These are phyloP conservation scores for Amphiura filiformis DNA, from an alignment of 35 echinoderm and acorn worm genomes.

Conservation along the genomic window DNA sequence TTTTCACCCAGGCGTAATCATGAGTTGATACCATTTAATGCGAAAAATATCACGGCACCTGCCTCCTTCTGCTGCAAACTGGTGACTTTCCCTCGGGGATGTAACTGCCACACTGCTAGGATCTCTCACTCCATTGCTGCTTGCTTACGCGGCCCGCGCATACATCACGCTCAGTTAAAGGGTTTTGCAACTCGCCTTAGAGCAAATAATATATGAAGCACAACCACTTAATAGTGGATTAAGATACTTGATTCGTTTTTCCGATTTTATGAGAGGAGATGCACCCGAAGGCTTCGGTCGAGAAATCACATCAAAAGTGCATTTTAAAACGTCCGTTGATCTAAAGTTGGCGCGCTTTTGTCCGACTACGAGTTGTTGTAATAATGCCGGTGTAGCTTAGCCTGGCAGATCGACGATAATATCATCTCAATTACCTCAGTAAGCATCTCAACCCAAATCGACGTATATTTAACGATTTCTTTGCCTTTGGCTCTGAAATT, in stretches of 20 bases:
- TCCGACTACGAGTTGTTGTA: neutral
- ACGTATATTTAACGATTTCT: too few species aligned
- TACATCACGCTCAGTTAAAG: neutral
- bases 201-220: neutral
- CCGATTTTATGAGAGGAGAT: neutral
- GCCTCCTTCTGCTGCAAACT: neutral
- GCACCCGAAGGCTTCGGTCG: neutral
- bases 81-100: neutral
- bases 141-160: neutral
- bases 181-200: neutral
- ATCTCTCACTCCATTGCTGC: too few species aligned
- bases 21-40: conserved; percentile 4
- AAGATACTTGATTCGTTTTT: conserved; percentile 12
- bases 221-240: neutral
- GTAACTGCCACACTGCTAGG: too few species aligned
- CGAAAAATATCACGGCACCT: neutral
- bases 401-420: too few species aligned
- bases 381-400: neutral
- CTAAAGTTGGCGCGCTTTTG: neutral
- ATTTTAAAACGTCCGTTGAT: neutral
- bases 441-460: too few species aligned
- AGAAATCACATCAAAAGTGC: neutral
- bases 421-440: neutral
- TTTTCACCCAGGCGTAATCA: conserved; percentile 4
- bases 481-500: too few species aligned